Evolutionary conservation across 2,113 vertebrate species (phyloP).

Genomic region (Peucedramus taeniatus): DNA sequence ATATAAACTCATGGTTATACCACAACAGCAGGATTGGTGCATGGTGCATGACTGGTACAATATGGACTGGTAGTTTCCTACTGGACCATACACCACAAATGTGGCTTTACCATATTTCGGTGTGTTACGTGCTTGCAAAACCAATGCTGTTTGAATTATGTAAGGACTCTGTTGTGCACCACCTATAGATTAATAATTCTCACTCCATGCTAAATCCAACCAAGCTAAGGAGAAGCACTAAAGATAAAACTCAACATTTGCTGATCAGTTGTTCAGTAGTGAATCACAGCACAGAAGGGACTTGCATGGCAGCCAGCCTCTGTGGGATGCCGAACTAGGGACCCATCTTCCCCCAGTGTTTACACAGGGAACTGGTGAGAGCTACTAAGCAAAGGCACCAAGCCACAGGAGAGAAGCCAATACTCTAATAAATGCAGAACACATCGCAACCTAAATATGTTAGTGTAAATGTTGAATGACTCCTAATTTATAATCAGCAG

Average conservation of each 20-base stretch:
- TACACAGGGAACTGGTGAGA: not conserved
- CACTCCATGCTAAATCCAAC: not conserved
- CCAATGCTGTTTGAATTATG: not conserved
- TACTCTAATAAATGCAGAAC: not conserved
- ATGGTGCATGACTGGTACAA: not conserved
- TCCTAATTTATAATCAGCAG: conserved; percentile 43
- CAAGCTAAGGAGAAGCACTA: not conserved
- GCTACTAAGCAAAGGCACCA: not conserved
- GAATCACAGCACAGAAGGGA: not conserved
- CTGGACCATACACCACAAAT: not conserved
- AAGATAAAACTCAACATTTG: not conserved
- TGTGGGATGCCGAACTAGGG: not conserved
- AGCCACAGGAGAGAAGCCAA: conserved; percentile 26
- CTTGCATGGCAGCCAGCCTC: not conserved
- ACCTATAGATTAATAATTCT: not conserved
- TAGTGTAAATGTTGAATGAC: not conserved
- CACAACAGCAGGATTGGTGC: not conserved
- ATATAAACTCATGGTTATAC: not conserved
- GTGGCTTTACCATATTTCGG: not conserved
- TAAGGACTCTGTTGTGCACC: not conserved
- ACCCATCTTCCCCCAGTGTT: not conserved
- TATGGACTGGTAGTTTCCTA: not conserved
- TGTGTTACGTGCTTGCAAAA: not conserved
- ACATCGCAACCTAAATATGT: not conserved
- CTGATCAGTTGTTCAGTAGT: not conserved